Evolutionary conservation across 2,797 vertebrate genomes (phyloP).

Genomic region (Premnoplex brunnescens): DNA sequence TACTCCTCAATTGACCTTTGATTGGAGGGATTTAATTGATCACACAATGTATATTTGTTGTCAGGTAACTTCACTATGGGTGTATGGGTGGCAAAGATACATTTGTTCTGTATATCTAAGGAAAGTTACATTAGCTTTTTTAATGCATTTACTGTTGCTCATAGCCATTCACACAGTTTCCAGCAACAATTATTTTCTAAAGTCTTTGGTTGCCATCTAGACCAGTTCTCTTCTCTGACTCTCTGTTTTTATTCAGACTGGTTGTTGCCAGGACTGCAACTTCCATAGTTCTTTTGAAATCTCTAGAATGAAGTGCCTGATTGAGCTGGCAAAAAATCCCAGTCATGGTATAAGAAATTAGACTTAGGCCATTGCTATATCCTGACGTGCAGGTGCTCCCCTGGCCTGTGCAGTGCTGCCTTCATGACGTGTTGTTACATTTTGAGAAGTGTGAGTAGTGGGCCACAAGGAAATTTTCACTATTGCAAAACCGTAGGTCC

Average conservation of each 20-base stretch:
- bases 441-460: neutral
- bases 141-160: neutral
- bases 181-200: neutral
- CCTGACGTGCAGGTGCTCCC: neutral
- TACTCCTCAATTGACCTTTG: neutral
- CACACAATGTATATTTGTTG: neutral
- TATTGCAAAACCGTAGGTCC: neutral
- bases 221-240: neutral
- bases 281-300: neutral
- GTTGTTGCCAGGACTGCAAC: neutral
- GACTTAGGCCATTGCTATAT: neutral
- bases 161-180: neutral
- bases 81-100: neutral
- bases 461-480: neutral
- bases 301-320: neutral
- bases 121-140: neutral
- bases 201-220: neutral
- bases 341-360: neutral
- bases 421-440: fast-evolving
- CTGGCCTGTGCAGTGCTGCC: neutral
- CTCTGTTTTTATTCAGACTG: neutral
- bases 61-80: neutral
- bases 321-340: neutral
- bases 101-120: neutral
- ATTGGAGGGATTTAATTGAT: neutral